These are phyloP conservation scores for Meiosimyza platycephala DNA, from an alignment of 2,888 invertebrate species.

Conservation along the genomic window DNA sequence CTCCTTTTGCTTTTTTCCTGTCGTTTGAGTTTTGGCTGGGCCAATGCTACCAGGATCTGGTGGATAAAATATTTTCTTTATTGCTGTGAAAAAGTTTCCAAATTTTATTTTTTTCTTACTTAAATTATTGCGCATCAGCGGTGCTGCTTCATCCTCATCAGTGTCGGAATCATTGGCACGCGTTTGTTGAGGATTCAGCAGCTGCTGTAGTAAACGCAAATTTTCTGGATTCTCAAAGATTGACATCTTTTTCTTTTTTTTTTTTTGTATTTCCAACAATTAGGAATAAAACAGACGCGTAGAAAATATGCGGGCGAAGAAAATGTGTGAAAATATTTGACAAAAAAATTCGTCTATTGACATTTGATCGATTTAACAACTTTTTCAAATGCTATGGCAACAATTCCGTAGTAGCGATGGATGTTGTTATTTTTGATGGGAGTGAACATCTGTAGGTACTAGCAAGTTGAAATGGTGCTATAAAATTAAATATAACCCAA, in stretches of 20 bases:
- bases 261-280: slow-evolving; percentile 8
- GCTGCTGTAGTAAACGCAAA: slow-evolving; percentile 55
- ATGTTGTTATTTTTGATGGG: too few species aligned
- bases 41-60: slow-evolving; percentile 69
- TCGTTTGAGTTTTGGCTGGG: slow-evolving; percentile 8
- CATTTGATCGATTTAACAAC: too few species aligned
- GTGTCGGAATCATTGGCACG: slow-evolving; percentile 55
- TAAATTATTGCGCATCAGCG: slow-evolving; percentile 46
- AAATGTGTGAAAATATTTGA: slow-evolving; percentile 39
- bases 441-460: too few species aligned
- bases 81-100: neutral
- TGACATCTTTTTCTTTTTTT: slow-evolving; percentile 53
- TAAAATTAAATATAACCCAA: too few species aligned
- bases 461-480: too few species aligned
- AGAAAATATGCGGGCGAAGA: slow-evolving; percentile 1
- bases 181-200: slow-evolving; percentile 55
- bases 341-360: slow-evolving; percentile 4
- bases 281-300: neutral
- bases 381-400: too few species aligned
- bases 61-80: neutral
- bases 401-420: too few species aligned
- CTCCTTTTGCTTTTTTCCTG: slow-evolving; percentile 10
- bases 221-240: slow-evolving; percentile 61
- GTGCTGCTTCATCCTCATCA: slow-evolving; percentile 48
- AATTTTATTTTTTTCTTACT: slow-evolving; percentile 49